These are phyloP conservation scores for Ganaspis brasiliensis DNA, from an alignment of 2,888 invertebrate species.

Conservation along the genomic window DNA sequence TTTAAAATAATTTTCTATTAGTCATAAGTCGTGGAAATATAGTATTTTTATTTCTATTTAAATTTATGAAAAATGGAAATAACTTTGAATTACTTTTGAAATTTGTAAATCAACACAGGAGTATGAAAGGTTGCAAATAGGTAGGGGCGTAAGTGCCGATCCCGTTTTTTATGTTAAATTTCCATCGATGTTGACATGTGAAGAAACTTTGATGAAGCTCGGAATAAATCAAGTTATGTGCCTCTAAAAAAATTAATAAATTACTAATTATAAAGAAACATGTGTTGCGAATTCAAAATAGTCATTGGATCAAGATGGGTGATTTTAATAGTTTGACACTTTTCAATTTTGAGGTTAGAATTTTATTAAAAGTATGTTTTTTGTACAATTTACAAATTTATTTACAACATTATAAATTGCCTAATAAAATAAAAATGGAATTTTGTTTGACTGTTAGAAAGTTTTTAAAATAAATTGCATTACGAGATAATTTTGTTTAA, in stretches of 20 bases:
- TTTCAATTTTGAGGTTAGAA: conserved; percentile 28
- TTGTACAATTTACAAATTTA: background rate
- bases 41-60: background rate
- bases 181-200: conserved; percentile 24
- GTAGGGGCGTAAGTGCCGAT: conserved; percentile 16
- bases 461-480: too few relatives aligned
- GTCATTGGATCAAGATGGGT: background rate
- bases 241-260: background rate
- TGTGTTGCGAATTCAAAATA: background rate
- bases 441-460: background rate
- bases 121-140: background rate
- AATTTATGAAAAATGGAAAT: background rate
- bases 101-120: too few relatives aligned
- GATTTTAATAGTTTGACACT: background rate
- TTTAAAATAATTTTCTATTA: too few relatives aligned
- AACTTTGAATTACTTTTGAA: too few relatives aligned
- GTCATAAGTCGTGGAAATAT: too few relatives aligned
- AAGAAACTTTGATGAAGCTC: conserved; percentile 17
- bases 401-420: background rate
- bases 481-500: too few relatives aligned
- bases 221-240: background rate
- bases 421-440: background rate
- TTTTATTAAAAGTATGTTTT: background rate
- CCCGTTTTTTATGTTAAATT: conserved; percentile 8
- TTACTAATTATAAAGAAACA: background rate